phyloP scores from a whole-genome alignment of 2,113 vertebrate genomes.

The Gymnocephalus cernua region DNA sequence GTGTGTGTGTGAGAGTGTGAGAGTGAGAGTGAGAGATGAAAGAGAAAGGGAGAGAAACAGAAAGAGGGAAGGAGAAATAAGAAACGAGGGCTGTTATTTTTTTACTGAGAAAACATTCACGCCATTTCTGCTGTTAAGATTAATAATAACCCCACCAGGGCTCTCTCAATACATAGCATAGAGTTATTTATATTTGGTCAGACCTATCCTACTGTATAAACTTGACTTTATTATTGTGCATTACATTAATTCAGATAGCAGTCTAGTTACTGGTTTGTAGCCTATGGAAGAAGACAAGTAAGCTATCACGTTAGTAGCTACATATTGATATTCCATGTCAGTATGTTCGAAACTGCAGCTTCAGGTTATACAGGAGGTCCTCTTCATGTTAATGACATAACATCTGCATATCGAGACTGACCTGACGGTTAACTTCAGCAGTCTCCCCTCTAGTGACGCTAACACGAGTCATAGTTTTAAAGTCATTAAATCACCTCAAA shows the following conservation, averaged over 20 bases:
- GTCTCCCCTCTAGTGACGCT: not conserved
- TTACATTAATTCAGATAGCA: not conserved
- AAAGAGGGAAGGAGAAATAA: not conserved
- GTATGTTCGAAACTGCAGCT: constrained; percentile 34
- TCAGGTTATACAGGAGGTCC: constrained; percentile 15
- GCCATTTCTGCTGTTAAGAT: not conserved
- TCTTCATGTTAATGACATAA: not conserved
- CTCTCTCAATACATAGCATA: not conserved
- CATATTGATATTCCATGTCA: constrained; percentile 29
- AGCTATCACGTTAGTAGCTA: not conserved
- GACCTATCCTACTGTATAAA: not conserved
- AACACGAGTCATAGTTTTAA: not conserved
- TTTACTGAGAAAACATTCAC: not conserved
- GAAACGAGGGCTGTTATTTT: too few relatives aligned
- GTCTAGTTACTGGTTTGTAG: not conserved
- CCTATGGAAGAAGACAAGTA: not conserved
- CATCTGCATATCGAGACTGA: not conserved
- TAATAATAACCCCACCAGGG: not conserved
- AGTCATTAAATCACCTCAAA: not conserved
- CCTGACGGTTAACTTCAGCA: not conserved
- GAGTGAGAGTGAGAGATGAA: not conserved
- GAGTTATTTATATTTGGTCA: not conserved
- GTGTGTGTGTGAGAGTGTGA: not conserved
- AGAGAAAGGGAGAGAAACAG: not conserved
- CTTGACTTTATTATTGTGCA: not conserved